phyloP scores from a whole-genome alignment of 2,113 vertebrate genomes.

The Anguilla japonica region DNA sequence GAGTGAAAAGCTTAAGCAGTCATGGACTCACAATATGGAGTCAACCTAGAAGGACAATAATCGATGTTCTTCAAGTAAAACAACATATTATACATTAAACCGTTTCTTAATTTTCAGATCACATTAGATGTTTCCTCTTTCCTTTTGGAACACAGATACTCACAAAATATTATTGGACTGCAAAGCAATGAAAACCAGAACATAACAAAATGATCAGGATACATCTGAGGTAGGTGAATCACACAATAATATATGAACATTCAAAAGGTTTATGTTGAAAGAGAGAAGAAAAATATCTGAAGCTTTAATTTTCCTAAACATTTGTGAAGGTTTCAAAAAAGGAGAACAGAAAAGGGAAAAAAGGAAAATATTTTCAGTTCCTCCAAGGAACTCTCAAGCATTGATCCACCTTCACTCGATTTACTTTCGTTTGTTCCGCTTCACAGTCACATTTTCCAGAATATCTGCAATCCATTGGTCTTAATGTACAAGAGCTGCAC shows the following conservation, averaged over 20 bases:
- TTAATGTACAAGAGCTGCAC: not conserved
- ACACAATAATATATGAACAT: not conserved
- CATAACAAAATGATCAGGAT: not conserved
- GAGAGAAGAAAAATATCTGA: not conserved
- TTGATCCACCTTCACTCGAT: conserved; percentile 10
- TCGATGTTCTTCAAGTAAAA: not conserved
- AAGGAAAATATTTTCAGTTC: not conserved
- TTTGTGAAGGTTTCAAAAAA: not conserved
- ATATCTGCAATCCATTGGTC: not conserved
- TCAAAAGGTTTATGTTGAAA: not conserved
- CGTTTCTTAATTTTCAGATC: not conserved
- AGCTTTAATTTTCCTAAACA: not conserved
- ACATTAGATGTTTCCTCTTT: not conserved
- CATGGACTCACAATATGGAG: not conserved
- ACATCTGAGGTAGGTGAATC: not conserved
- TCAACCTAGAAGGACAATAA: not conserved
- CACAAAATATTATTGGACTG: not conserved
- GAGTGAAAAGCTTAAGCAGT: not conserved
- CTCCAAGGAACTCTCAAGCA: not conserved
- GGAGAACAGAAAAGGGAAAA: not conserved
- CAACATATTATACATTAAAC: too few relatives aligned
- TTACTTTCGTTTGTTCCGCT: not conserved
- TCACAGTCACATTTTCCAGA: not conserved
- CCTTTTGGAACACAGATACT: not conserved
- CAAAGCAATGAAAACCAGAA: not conserved